Evolutionary conservation across 2,888 invertebrate genomes (phyloP), one percentile per base, ranked within the genome.

Genomic region (Micoletzkya japonica): DNA sequence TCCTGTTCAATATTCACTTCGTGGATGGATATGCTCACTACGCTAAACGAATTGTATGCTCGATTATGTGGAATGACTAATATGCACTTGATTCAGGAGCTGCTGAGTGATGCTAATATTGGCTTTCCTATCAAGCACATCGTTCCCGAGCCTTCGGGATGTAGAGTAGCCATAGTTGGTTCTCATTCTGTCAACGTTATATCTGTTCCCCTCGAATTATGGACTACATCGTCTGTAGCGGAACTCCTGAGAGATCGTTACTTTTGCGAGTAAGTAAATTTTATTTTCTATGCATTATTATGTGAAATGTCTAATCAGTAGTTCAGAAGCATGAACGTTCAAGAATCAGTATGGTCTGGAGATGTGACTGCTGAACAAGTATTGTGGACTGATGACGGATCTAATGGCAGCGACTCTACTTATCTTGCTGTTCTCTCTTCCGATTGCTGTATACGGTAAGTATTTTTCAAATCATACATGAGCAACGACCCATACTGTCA

Each of bases 361-460:
- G 61, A 61, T 49, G 61, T 49, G 24, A 39, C 44, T 14, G 44
- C 61, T 30, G 7, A 49, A 17, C 61, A 61, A 61, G 17, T 61
- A 49, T 26, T 26, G 20, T 61, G 61, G 61, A 61, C 61, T 20
- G 49, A 14, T 28, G 61, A 61, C 7, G 28, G 17, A 20, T 30
- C 17, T 49, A 32, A 24, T 26, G 44, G 49, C 14, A 34, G 49
- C n/a, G 6, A 24, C 20, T 49, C 24, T 28, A 36, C 49, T 20
- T 61, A 49, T 49, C 24, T 61, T 7, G 44, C 17, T 34, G 44
- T 61, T 24, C 30, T 61, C 6, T 61, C 61, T 26, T 61, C 61
- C 4, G 61, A 61, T 49, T 61, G 61, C 24, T 44, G 44, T 4
- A 61, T 61, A 36, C 36, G 61, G 61, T 61, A 39, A n/a, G n/a